Conservation (phyloP, 1,140 invertebrate genomes). For the Solenopsis fugax region DNA sequence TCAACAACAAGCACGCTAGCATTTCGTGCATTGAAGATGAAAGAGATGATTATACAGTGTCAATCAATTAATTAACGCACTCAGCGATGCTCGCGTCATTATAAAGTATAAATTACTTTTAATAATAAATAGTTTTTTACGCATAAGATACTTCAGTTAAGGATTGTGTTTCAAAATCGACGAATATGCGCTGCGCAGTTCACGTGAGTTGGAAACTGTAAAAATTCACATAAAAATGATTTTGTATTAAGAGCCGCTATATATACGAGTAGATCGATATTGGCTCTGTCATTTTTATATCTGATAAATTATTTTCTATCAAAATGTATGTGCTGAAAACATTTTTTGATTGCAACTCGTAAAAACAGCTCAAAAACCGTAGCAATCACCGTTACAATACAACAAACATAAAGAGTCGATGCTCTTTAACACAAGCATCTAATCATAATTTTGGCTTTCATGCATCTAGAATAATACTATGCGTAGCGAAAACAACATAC, state of each 20-base stretch:
- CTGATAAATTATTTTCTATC: background rate
- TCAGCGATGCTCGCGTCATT: background rate
- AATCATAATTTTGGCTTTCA: background rate
- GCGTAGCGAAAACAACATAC: background rate
- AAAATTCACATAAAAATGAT: no score
- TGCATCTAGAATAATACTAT: background rate
- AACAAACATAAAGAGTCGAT: background rate
- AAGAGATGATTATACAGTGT: slow-evolving; percentile 8
- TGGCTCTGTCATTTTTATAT: no score
- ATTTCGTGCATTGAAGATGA: background rate
- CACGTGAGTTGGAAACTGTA: no score
- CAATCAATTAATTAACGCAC: background rate
- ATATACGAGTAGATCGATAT: no score
- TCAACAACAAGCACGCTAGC: background rate
- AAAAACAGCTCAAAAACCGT: background rate
- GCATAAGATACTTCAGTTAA: no score
- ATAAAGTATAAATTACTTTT: no score
- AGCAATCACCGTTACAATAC: background rate
- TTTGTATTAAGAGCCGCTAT: no score
- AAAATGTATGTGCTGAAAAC: background rate
- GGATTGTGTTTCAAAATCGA: no score
- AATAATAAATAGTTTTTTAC: no score
- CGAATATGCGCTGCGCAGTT: no score
- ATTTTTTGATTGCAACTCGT: background rate
- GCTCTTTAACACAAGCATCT: background rate